phyloP scores from a whole-genome alignment of 2,797 vertebrate species.

The Pogoniulus pusillus region DNA sequence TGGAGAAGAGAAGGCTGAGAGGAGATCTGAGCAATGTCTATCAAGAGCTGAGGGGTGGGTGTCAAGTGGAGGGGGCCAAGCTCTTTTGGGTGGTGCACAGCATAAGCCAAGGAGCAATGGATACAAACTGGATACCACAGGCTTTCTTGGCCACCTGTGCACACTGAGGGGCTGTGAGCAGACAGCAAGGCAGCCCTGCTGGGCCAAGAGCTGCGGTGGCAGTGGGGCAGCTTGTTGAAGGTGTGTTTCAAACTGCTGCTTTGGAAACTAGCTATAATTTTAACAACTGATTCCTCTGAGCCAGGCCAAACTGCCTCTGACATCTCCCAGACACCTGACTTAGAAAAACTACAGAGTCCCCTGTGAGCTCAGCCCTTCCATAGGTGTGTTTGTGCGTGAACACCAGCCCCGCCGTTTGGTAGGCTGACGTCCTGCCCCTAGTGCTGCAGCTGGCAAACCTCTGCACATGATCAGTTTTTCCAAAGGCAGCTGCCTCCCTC shows the following conservation, averaged over 20 bases:
- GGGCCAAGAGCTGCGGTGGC: background rate
- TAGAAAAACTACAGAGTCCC: background rate
- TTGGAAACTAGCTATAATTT: conserved; percentile 2
- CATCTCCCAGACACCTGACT: background rate
- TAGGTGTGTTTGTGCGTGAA: background rate
- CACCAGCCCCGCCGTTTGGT: background rate
- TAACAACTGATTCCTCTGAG: background rate
- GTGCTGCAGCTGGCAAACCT: conserved; percentile 25
- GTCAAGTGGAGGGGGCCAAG: too few relatives aligned
- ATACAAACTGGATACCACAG: too few relatives aligned
- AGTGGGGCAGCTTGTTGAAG: rapidly evolving
- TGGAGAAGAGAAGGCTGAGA: too few relatives aligned
- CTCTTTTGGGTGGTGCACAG: too few relatives aligned
- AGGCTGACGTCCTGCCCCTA: background rate
- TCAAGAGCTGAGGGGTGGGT: too few relatives aligned
- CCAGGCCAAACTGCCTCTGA: background rate
- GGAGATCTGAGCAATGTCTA: too few relatives aligned
- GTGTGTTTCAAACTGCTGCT: background rate
- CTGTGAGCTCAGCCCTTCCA: background rate
- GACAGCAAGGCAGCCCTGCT: background rate
- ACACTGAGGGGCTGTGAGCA: too few relatives aligned
- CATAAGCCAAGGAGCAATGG: too few relatives aligned
- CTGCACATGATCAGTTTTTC: background rate
- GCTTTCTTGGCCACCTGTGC: too few relatives aligned
- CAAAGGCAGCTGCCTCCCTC: background rate